These are phyloP conservation scores for Hippocampus kuda DNA, from an alignment of 2,797 vertebrate species.

Conservation along the genomic window DNA sequence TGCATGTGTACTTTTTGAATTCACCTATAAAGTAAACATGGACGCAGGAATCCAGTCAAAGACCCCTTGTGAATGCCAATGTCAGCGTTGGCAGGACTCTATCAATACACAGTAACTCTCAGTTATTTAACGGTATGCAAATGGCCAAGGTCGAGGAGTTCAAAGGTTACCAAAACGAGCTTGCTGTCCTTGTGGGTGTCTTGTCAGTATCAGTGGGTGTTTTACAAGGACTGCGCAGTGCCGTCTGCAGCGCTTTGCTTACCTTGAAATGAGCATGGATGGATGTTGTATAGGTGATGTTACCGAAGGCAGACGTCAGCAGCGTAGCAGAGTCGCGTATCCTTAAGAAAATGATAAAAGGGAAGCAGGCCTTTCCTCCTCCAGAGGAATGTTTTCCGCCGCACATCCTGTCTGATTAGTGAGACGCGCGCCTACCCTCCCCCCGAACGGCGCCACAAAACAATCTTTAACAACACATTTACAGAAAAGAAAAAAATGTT, in stretches of 20 bases:
- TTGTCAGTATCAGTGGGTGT: neutral
- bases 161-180: conserved; percentile 2
- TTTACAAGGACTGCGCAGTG: neutral
- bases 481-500: conserved; percentile 14
- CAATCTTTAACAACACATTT: conserved; percentile 13
- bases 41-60: neutral
- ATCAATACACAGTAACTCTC: no score
- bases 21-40: no score
- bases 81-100: no score
- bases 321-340: conserved; percentile 26
- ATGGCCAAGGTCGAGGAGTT: neutral
- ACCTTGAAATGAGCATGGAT: neutral
- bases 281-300: conserved; percentile 16
- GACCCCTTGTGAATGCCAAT: neutral
- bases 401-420: conserved; percentile 61
- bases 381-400: conserved; percentile 61
- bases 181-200: neutral
- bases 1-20: neutral
- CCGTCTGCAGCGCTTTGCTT: neutral
- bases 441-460: conserved; percentile 27
- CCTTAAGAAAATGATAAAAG: conserved; percentile 65
- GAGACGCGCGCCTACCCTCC: conserved; percentile 42
- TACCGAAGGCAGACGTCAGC: conserved; percentile 21
- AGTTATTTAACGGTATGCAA: neutral
- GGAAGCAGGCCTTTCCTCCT: conserved; percentile 71